Base-by-base conservation (phyloP, 2,113 vertebrate genomes). In the Melanotaenia duboulayi region DNA sequence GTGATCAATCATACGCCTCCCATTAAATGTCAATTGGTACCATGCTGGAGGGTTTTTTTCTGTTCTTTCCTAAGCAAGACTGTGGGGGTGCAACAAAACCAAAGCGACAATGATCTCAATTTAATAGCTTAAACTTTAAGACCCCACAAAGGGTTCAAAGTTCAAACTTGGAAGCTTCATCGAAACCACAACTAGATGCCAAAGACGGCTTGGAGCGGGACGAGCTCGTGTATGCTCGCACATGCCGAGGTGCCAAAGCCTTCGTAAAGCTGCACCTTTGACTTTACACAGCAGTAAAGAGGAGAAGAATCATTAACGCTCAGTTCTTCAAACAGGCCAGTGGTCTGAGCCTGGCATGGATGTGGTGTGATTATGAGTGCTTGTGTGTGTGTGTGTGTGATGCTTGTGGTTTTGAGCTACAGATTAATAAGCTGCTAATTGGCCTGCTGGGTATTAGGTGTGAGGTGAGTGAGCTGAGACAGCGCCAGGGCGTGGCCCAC, bases 401-500 rank as follows among this genome's bases (percentile, higher is more conserved):
- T 71, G 52, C 73, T 83, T 92, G 86, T 76, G 90, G 81, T 90
- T 91, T 35, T 83, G 72, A 78, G 86, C 85, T 79, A 78, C 57
- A 74, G 74, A 93, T 91, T 93, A 92, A 92, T 90, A 87, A 69
- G 56, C 85, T 87, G 89, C 85, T 93, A 93, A 94, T 92, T 93
- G 90, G 91, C 82, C 90, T 90, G 85, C 81, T 85, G 90, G 83
- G 91, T 87, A 84, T 85, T 84, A 67, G 55, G 83, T 84, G 87
- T 78, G 87, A 80, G 77, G 71, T 66, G 77, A 84, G 64, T 60
- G 74, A 77, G 82, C 76, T n/a, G 71, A 85, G 78, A 46, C 83
- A 81, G 76, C 24, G 14, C 61, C 28, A 73, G 78, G 80, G 87
- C 55, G 80, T 74, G 75, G 61, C 65, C 25, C 42, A 1, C 13